Base-by-base conservation (phyloP, 1,140 invertebrate species). In the Pogonus chalceus region DNA sequence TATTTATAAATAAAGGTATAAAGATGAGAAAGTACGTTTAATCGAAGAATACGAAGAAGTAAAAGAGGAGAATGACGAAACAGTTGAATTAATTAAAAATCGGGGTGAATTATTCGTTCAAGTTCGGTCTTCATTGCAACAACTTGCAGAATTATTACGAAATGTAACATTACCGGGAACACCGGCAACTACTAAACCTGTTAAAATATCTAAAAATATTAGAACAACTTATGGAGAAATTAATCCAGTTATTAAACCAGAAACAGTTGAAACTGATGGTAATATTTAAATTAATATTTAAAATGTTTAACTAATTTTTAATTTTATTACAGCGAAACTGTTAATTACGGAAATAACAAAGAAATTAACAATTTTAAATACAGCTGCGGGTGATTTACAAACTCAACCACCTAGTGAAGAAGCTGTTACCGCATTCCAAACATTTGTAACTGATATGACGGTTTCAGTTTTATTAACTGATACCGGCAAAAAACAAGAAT, bases 21-120 rank as follows among this genome's bases (percentile, higher is more conserved):
- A 78, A 49, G 50, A 63, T 31, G 67, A 75, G 1, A 80, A 77
- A 58, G 69, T 69, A 22, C 64, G 70, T 26, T 64, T 79, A 18
- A 50, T 64, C 1, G 65, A 71, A 2, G 60, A 76, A 56, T 70
- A 78, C 2, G 59, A 70, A 18, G 62, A 67, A 1, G 68, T 79
- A 56, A 63, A 64, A 14, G 62, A 71, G n/a, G 72, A 73, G 20
- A 69, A 74, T 54, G 55, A 55, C 0, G 59, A 74, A 20, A 62
- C 58, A 1, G 4, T 31, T 4, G 26, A 31, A 31, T 31, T 14
- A 14, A 31, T 31, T 31, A 66, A 60, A 12, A 53, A 65, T 51
- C 57, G 58, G 1, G 65, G 66, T 1, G 54, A 70, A 63, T 57
- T 70, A 23, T 53, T 70, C 4, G 65, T 68, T 37, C 56, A 68